Conservation (phyloP, 2,888 invertebrate species). For the Protodeltote pygarga region DNA sequence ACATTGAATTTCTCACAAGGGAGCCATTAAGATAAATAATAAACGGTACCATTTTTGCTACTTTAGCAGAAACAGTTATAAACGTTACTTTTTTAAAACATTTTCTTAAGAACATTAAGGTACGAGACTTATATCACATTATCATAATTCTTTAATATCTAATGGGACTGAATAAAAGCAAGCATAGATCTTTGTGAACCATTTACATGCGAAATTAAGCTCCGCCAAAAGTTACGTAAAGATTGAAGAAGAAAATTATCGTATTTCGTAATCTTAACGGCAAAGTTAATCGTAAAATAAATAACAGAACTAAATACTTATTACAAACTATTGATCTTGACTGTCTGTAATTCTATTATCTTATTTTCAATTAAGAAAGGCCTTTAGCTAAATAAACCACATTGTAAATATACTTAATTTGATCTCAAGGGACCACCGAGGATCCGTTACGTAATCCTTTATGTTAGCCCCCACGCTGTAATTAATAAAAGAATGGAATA, state of each 20-base stretch:
- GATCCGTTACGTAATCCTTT: constrained; percentile 14
- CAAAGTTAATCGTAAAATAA: background rate
- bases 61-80: constrained; percentile 1
- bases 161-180: constrained; percentile 2
- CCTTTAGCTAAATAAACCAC: constrained; percentile 1
- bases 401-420: constrained; percentile 23
- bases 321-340: constrained; percentile 1
- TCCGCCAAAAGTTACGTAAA: background rate
- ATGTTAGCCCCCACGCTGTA: constrained; percentile 5
- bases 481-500: constrained; percentile 14
- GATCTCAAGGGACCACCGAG: constrained; percentile 7
- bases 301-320: background rate
- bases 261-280: too few relatives aligned
- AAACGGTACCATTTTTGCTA: constrained; percentile 11
- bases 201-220: constrained; percentile 5
- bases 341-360: background rate
- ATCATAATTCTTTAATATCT: constrained; percentile 18
- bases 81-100: constrained; percentile 8
- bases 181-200: background rate
- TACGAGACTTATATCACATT: constrained; percentile 8
- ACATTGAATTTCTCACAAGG: background rate
- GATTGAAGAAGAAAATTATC: too few relatives aligned
- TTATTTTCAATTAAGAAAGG: constrained; percentile 14
- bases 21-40: constrained; percentile 5
- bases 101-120: constrained; percentile 2